Base-by-base conservation (phyloP, 2,797 vertebrate genomes). In the Sebastes aleutianus region DNA sequence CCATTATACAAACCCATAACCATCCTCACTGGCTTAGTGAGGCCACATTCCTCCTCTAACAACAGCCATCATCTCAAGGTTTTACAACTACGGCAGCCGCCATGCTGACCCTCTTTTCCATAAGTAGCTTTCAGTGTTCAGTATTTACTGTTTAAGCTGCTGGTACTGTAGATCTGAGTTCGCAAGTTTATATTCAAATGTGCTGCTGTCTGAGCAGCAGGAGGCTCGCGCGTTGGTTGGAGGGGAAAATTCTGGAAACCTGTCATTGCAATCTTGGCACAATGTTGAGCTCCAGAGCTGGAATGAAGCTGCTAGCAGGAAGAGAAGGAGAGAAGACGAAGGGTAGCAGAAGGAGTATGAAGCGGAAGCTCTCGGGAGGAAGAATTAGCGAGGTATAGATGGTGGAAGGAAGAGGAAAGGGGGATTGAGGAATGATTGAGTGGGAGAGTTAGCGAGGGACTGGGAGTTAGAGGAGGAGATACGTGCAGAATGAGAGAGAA, bases 171-270 rank as follows among this genome's bases (percentile, higher is more conserved):
- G 72, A 82, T 84, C 57, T n/a, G 84, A 56, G 90, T 93, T 91
- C 89, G 87, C 22, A 87, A 88, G 87, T 93, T 93, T 89, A 82
- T 76, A 88, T 88, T 91, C 53, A 89, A 87, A 92, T 87, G 72
- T 88, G 68, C 62, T 73, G 56, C 74, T 50, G 74, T 85, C 69
- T 87, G 76, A 88, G 87, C 83, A 88, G 82, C 84, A 69, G 82
- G 75, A 85, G 59, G 62, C 78, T 74, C 31, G 22, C 67, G 47
- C 20, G 16, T 83, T 63, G 54, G 71, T 74, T 72, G 76, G 74
- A 69, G 61, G 70, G 61, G 67, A 84, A 70, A 78, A 82, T 86
- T 90, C 71, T 80, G 80, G 72, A 88, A 87, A 87, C 88, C 63
- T 91, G 91, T 92, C 83, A 89, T 90, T 87, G 80, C 50, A 18